Base-by-base conservation (phyloP, 2,113 vertebrate species). In the Macquaria australasica region DNA sequence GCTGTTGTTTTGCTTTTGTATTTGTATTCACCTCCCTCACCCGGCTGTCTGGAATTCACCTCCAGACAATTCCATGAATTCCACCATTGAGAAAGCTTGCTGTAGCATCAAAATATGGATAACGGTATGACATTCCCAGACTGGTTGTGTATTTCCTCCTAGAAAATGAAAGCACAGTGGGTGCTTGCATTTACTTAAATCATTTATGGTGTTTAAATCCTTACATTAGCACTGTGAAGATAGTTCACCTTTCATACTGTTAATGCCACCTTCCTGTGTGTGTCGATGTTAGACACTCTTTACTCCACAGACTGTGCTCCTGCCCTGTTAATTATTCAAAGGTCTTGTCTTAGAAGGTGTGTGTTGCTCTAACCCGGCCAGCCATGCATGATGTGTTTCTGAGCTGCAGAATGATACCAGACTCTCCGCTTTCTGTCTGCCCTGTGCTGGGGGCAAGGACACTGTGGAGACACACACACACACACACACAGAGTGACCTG, bases 311-410 rank as follows among this genome's bases (percentile, higher is more conserved):
- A 23, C 55, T 25, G n/a, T 41, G 69, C 28, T 53, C 8, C 31
- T n/a, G 41, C 8, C 6, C 20, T 64, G 51, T 89, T 73, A 83
- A 84, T 91, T 83, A 89, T 91, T 87, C 76, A 89, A 3, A 51
- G 45, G 15, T 25, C 16, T 51, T 41, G 53, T 77, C 45, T 56
- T 18, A 14, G 48, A 55, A 80, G 41, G 59, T 76, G 73, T 77
- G 82, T 84, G 83, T 87, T 88, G 77, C 73, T 85, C 70, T 81
- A 81, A 71, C 67, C 67, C 50, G 56, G 14, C 48, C 74, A 84
- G 45, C 56, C 62, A 9, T 62, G 56, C 71, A n/a, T 62, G 50
- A 87, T 59, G 55, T 58, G 72, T 50, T 55, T 67, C 43, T 73
- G 64, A 83, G 70, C 88, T 77, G 43, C 68, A 41, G 58, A 55